Base-by-base conservation (phyloP, 2,888 invertebrate species). In the Drosophila algonquin region DNA sequence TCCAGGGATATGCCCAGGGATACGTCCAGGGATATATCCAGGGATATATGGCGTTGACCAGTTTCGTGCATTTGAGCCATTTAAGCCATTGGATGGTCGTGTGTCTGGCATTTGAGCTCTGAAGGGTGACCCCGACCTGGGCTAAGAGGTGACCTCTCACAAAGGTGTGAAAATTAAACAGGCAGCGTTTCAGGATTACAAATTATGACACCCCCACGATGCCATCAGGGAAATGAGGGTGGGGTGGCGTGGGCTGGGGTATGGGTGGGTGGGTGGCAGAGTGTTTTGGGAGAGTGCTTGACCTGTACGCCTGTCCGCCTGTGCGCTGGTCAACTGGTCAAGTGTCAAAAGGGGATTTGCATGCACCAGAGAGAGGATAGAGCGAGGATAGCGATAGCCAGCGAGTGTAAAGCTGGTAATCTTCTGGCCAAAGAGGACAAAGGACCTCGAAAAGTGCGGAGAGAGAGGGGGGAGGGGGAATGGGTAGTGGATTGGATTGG, bases 81-180 rank as follows among this genome's bases (percentile, higher is more conserved):
- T 86, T 84, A 81, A 87, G 62, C 81, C 62, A 55, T 21, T 70
- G 48, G 54, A 27, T 64, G 71, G 76, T 76, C 81, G 77, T 81
- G 79, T 79, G 67, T 65, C 67, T 63, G 72, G 75, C 70, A 64
- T 67, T 77, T 67, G 65, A 53, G 63, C 71, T 40, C 7, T 24
- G 24, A 24, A n/a, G 47, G 57, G 63, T 55, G 68, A 63, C 58
- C 58, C 68, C 3, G 35, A 7, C 30, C 30, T 8, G 12, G 40
- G 40, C 6, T 40, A 40, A 6, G 30, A 2, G 40, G 14, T 40
- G 2, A 40, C 40, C 40, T n/a, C 54, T 40, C 53, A 73, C 47
- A 87, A 90, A 90, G 90, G 90, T 90, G 90, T 89, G 89, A 90
- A 90, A 88, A 88, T 89, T 88, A 89, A 88, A 89, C 88, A 83